A percentile compares a stretch with the other conserved stretches of the same genome.
Conservation (phyloP, 2,113 vertebrate species). For the Cricetomys ansorgei region DNA sequence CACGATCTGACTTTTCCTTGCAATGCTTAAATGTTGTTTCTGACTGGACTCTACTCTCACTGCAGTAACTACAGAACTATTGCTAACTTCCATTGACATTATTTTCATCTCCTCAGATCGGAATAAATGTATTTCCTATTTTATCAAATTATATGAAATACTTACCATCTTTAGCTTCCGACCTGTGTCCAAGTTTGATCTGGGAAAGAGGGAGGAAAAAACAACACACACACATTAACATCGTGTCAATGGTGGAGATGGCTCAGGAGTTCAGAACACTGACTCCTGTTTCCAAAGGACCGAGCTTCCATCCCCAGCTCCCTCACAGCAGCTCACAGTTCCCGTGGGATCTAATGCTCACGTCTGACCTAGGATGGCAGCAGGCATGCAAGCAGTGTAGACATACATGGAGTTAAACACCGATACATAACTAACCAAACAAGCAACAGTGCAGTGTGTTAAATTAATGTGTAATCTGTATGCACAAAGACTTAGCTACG, state of each 20-base stretch:
- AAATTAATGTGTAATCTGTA: not conserved
- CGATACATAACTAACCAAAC: not conserved
- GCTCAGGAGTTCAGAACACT: too few species aligned
- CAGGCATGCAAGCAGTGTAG: not conserved
- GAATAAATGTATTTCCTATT: conserved; percentile 19
- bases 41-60: not conserved
- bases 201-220: conserved; percentile 72
- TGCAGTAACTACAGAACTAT: not conserved
- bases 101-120: conserved; percentile 42
- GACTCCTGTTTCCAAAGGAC: not conserved
- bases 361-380: not conserved
- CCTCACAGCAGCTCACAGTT: not conserved
- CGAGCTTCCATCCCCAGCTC: not conserved
- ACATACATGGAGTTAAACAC: not conserved
- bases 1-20: not conserved
- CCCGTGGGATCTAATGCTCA: not conserved
- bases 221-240: conserved; percentile 36
- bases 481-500: not conserved
- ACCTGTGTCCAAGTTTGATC: conserved; percentile 99
- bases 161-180: conserved; percentile 99
- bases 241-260: not conserved
- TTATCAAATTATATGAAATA: conserved; percentile 62
- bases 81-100: conserved; percentile 1
- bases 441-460: not conserved
- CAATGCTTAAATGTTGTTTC: not conserved